phyloP scores from a whole-genome alignment of 1,140 invertebrate genomes.

The Helicorthomorpha holstii region DNA sequence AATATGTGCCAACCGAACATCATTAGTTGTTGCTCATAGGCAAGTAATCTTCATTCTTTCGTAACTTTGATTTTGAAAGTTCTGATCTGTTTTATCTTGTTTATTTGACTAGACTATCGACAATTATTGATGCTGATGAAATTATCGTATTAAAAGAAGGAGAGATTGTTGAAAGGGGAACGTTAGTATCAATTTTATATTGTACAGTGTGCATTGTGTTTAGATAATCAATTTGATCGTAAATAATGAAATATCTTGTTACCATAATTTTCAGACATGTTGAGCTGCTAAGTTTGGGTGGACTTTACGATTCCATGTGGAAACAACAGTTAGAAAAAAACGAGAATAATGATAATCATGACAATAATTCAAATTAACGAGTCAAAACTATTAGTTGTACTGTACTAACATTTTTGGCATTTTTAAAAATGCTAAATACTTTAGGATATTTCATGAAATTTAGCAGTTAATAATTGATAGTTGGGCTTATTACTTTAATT shows the following conservation, averaged over 20 bases:
- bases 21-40: constrained; percentile 80
- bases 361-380: too few relatives aligned
- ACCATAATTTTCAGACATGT: constrained; percentile 58
- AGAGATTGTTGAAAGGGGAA: constrained; percentile 76
- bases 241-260: too few relatives aligned
- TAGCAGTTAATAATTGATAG: too few relatives aligned
- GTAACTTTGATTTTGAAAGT: neutral
- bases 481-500: too few relatives aligned
- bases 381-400: too few relatives aligned
- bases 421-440: too few relatives aligned
- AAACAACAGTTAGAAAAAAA: constrained; percentile 47
- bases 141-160: constrained; percentile 81
- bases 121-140: constrained; percentile 81
- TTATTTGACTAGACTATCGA: constrained; percentile 42
- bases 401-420: too few relatives aligned
- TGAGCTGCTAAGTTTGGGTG: constrained; percentile 45
- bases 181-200: constrained; percentile 30
- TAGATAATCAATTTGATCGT: neutral
- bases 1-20: constrained; percentile 69
- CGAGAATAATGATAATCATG: too few relatives aligned
- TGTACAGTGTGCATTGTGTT: neutral
- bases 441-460: too few relatives aligned
- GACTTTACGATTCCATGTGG: constrained; percentile 76
- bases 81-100: neutral
- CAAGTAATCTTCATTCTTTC: neutral